Evolutionary conservation across 2,888 invertebrate species (phyloP).

Genomic region (Oscheius sp.): DNA sequence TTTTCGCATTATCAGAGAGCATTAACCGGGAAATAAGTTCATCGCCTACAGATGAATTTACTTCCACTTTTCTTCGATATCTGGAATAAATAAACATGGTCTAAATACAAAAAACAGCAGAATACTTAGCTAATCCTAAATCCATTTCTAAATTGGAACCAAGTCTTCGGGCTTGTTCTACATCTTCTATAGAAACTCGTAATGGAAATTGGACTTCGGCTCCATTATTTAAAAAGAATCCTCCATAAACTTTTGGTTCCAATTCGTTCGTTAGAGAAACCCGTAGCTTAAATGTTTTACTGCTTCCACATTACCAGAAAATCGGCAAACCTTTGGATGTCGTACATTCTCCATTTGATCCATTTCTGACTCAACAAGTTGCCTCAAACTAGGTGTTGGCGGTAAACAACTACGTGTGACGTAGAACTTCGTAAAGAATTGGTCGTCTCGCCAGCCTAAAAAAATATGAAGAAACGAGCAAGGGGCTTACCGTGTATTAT

Average conservation of each 20-base stretch:
- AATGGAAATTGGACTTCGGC: slow-evolving; percentile 61
- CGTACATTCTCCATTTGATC: slow-evolving; percentile 47
- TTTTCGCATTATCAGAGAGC: slow-evolving; percentile 58
- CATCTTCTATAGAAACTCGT: slow-evolving; percentile 53
- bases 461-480: neutral
- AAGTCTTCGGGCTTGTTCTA: slow-evolving; percentile 54
- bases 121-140: slow-evolving; percentile 55
- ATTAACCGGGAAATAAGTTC: slow-evolving; percentile 55
- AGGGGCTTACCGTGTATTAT: slow-evolving; percentile 52
- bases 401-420: slow-evolving; percentile 46
- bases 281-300: slow-evolving; percentile 37
- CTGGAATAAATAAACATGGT: slow-evolving; percentile 36
- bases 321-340: slow-evolving; percentile 45
- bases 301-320: neutral
- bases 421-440: slow-evolving; percentile 53
- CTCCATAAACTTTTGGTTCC: slow-evolving; percentile 58
- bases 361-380: slow-evolving; percentile 59
- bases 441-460: slow-evolving; percentile 57
- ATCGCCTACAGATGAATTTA: slow-evolving; percentile 52
- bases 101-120: neutral
- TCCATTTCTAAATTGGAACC: slow-evolving; percentile 61
- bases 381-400: slow-evolving; percentile 50
- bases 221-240: slow-evolving; percentile 54
- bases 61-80: slow-evolving; percentile 58
- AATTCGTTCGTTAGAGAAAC: slow-evolving; percentile 54